Conservation (phyloP, 2,113 vertebrate species). For the Centropus unirufus region DNA sequence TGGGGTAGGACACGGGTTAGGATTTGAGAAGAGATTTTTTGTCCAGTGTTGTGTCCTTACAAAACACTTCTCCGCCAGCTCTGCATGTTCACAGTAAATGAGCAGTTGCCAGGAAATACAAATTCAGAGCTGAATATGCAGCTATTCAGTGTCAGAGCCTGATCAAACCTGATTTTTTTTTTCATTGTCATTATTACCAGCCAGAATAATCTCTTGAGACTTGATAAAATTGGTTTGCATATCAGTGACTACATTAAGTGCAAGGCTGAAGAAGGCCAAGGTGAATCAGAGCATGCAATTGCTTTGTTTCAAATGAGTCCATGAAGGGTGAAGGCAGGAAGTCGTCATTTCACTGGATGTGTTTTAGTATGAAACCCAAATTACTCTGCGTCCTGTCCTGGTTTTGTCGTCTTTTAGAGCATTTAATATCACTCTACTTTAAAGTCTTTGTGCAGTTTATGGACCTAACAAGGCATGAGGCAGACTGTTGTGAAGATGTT, state of each 20-base stretch:
- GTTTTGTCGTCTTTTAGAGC: background rate
- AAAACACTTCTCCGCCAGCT: background rate
- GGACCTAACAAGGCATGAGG: background rate
- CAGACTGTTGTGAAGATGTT: background rate
- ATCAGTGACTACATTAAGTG: background rate
- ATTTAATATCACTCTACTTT: background rate
- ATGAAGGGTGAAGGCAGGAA: background rate
- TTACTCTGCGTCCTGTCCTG: background rate
- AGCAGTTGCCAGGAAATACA: background rate
- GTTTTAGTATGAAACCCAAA: background rate
- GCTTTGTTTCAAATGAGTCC: background rate
- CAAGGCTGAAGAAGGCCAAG: background rate
- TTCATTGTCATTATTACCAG: background rate
- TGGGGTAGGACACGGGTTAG: background rate
- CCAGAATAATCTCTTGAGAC: background rate
- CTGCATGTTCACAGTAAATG: background rate
- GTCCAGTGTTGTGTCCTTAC: background rate
- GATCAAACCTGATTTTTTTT: background rate
- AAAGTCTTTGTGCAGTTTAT: background rate
- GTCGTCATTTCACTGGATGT: background rate
- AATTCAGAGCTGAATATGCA: background rate
- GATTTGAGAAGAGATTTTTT: background rate
- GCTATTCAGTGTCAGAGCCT: background rate
- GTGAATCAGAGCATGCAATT: background rate
- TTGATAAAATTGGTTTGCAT: background rate